A percentile compares a stretch with the other conserved stretches of the same genome.
Evolutionary conservation across 64 coral and sea anemone species (phyloP).

Genomic region (Dendrophyllia cribrosa): DNA sequence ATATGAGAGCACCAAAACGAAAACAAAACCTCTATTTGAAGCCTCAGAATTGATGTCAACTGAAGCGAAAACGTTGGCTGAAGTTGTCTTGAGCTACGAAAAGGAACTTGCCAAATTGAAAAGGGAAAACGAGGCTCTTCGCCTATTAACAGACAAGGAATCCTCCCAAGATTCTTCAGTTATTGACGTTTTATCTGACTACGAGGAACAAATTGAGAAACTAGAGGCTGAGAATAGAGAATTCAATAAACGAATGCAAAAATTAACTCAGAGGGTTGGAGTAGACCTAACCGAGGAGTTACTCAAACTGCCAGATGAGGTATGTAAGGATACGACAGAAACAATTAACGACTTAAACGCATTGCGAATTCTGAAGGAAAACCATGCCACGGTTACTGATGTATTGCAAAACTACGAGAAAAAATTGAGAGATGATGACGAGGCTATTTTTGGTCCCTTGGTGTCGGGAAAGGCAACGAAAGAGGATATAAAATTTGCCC

Average conservation of each 20-base stretch:
- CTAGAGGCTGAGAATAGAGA: conserved; percentile 56
- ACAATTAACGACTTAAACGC: background rate
- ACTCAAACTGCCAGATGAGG: conserved; percentile 6
- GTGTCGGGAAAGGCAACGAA: background rate
- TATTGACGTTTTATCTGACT: conserved; percentile 14
- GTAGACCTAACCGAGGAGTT: conserved; percentile 58
- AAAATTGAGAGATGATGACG: background rate
- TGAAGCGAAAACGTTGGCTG: conserved; percentile 8
- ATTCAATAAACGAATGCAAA: conserved; percentile 58
- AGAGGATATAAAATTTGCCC: conserved; percentile 19
- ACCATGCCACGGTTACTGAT: background rate
- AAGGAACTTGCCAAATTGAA: conserved; percentile 40
- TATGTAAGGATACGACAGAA: background rate
- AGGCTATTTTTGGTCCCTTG: background rate
- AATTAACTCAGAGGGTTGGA: conserved; percentile 67
- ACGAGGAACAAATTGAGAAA: conserved; percentile 66
- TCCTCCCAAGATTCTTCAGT: conserved; percentile 20
- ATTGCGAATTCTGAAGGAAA: background rate
- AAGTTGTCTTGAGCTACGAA: conserved; percentile 59
- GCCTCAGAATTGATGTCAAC: background rate
- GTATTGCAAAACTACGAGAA: conserved; percentile 19
- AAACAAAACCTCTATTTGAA: background rate
- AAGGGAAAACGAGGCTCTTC: conserved; percentile 54
- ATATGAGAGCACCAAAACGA: background rate
- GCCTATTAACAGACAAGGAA: conserved; percentile 39